Evolutionary conservation across 2,113 vertebrate species (phyloP).

Genomic region (Cichladusa arquata): DNA sequence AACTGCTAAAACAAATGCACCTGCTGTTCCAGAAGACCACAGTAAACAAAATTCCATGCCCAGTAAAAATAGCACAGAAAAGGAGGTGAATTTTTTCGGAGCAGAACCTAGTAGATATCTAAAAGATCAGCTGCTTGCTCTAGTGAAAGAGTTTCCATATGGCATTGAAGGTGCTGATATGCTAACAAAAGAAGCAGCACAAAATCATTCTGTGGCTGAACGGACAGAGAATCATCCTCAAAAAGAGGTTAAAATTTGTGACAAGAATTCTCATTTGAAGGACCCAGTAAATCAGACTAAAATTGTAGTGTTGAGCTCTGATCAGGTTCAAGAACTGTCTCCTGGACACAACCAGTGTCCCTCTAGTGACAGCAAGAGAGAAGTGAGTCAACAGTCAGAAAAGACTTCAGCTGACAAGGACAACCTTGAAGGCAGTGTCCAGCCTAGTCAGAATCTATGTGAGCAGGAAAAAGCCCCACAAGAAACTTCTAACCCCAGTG

Average conservation of each 20-base stretch:
- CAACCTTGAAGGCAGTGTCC: background rate
- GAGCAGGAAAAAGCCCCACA: background rate
- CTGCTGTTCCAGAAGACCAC: background rate
- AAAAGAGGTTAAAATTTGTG: background rate
- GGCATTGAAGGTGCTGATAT: conserved; percentile 63
- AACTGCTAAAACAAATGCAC: background rate
- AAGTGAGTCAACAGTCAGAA: background rate
- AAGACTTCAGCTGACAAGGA: background rate
- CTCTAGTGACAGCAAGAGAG: background rate
- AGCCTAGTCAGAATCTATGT: background rate
- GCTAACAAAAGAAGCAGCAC: background rate
- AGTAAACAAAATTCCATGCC: background rate
- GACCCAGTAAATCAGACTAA: conserved; percentile 37
- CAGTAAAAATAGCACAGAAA: background rate
- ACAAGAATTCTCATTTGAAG: background rate
- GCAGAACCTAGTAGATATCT: background rate
- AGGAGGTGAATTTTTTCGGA: background rate
- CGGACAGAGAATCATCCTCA: background rate
- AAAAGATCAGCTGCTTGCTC: conserved; percentile 72
- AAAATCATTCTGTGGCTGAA: background rate
- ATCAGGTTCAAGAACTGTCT: conserved; percentile 52
- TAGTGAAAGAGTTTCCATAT: conserved; percentile 75
- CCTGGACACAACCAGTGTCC: background rate
- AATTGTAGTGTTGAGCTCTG: conserved; percentile 40
- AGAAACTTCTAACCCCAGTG: background rate